Evolutionary conservation across 2,113 vertebrate genomes (phyloP), one percentile per base, ranked within the genome.

Genomic region (Chunga burmeisteri): DNA sequence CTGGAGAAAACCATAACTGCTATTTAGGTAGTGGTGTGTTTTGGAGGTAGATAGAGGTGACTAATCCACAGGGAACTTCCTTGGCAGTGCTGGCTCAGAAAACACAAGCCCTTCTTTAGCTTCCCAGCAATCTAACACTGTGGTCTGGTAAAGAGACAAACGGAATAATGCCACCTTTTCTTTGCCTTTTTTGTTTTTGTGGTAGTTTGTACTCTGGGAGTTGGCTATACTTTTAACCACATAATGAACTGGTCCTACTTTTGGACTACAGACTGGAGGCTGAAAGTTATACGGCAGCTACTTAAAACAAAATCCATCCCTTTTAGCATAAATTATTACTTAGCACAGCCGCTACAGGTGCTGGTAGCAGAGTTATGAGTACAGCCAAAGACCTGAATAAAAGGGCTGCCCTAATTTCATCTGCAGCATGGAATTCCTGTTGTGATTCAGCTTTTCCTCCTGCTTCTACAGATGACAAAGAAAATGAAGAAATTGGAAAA

Each of bases 401-500:
- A 94, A 90, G 52, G 56, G n/a, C 40, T 95, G 75, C 46, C 75
- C 58, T 88, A 49, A 81, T 79, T 84, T 86, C 26, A 82, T 42
- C 40, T 78, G 52, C 26, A 65, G 42, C 20, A 19, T 90, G 56
- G 50, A 75, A 86, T 87, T 81, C 86, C 73, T 92, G 23, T 47
- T 82, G 67, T 81, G 49, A 94, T 42, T 87, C 55, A 68, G 58
- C 73, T 93, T 95, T 87, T 96, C 44, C 47, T 92, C 56, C 65
- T 72, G 71, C 73, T 97, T 97, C 94, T 96, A 8, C 77, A 99
- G 99, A 99, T 99, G 98, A 98, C 99, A 40, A 99, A 98, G 73
- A 99, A 99, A 98, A 99, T 99, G 98, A 99, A 99, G 97, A 99
- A 99, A 74, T 66, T 99, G 96, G 99, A 99, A 87, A 99, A 99